These are phyloP conservation scores for Falco biarmicus DNA, from an alignment of 2,797 vertebrate genomes.

Conservation along the genomic window DNA sequence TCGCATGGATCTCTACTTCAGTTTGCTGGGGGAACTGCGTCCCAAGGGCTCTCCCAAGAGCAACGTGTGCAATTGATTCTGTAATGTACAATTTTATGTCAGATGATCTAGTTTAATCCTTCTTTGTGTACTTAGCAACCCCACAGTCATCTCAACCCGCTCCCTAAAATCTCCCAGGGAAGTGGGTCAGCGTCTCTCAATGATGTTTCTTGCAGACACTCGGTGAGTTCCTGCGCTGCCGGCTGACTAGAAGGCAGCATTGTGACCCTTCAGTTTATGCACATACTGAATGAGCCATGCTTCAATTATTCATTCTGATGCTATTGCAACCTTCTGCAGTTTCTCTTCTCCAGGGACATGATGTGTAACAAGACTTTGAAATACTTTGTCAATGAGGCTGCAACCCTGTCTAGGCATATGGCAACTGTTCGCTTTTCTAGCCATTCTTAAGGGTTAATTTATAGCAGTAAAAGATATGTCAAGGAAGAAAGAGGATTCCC, in stretches of 20 bases:
- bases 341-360: constrained; percentile 60
- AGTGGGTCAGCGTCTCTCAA: constrained; percentile 33
- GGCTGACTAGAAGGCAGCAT: neutral
- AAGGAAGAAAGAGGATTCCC: neutral
- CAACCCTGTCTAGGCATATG: neutral
- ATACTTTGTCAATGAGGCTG: neutral
- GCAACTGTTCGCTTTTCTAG: neutral
- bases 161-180: neutral
- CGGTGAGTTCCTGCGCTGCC: neutral
- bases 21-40: neutral
- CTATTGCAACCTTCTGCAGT: constrained; percentile 54
- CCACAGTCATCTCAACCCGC: neutral
- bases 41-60: neutral
- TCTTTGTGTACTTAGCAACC: neutral
- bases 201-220: neutral
- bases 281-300: constrained; percentile 30
- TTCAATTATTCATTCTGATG: constrained; percentile 67
- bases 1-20: neutral
- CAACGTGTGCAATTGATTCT: neutral
- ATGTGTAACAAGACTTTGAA: constrained; percentile 60
- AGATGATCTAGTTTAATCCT: neutral
- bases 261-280: constrained; percentile 57
- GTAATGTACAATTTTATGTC: neutral
- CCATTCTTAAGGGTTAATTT: neutral
- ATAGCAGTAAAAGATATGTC: neutral